Conservation (phyloP, 2,113 vertebrate species). For the Morone chrysops region DNA sequence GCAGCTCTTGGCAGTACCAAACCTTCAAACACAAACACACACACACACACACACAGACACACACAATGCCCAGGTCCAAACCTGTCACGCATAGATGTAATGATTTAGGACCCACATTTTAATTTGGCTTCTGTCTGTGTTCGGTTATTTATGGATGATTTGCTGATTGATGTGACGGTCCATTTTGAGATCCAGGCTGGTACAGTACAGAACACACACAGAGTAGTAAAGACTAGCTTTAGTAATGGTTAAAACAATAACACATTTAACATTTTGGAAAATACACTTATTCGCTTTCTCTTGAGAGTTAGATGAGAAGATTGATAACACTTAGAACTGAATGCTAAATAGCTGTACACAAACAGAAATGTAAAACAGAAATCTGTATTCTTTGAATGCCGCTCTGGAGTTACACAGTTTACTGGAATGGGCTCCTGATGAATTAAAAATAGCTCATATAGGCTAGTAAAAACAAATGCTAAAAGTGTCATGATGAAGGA, state of each 20-base stretch:
- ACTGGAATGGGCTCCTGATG: no score
- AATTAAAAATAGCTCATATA: no score
- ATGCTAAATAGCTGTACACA: neutral
- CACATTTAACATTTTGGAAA: neutral
- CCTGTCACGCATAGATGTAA: conserved; percentile 85
- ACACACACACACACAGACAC: conserved; percentile 17
- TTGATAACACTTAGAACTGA: neutral
- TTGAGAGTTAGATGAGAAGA: neutral
- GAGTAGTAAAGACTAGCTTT: neutral
- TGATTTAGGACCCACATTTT: conserved; percentile 88
- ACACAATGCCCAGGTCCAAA: conserved; percentile 79
- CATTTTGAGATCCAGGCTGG: conserved; percentile 32
- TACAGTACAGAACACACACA: conserved; percentile 2
- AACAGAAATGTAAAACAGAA: no score
- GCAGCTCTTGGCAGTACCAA: conserved; percentile 54
- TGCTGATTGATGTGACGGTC: conserved; percentile 64
- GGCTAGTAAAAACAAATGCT: no score
- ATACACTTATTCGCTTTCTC: neutral
- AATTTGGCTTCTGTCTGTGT: conserved; percentile 83
- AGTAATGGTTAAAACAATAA: neutral
- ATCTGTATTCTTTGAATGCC: neutral
- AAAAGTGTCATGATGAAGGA: neutral
- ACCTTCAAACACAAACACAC: conserved; percentile 31
- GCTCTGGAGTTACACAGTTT: no score
- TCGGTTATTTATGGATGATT: conserved; percentile 74